Conservation (phyloP, 2,113 vertebrate genomes). For the Boleophthalmus pectinirostris region DNA sequence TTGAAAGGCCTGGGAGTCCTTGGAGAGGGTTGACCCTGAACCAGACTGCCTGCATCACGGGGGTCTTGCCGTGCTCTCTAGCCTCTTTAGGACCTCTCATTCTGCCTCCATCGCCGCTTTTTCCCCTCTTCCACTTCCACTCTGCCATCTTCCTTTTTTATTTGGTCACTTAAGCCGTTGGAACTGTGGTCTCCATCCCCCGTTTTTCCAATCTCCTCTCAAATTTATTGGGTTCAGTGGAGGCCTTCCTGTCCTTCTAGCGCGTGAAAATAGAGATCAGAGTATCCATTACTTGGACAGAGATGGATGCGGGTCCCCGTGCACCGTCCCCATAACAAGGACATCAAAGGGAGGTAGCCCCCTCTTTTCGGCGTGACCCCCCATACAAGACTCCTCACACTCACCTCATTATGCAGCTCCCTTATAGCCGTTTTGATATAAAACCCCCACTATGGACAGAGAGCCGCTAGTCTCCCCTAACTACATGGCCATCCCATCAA, state of each 20-base stretch:
- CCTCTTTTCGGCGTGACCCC: slow-evolving; percentile 81
- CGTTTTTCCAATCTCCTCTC: slow-evolving; percentile 84
- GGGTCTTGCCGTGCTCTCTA: slow-evolving; percentile 53
- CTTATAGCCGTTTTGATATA: slow-evolving; percentile 84
- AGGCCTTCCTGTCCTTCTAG: slow-evolving; percentile 84
- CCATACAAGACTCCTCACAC: slow-evolving; percentile 77
- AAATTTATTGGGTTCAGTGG: slow-evolving; percentile 87
- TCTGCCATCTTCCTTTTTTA: slow-evolving; percentile 70
- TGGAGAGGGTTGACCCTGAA: slow-evolving; percentile 73
- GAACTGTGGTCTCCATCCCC: slow-evolving; percentile 76
- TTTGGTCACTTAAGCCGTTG: slow-evolving; percentile 80
- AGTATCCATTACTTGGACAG: slow-evolving; percentile 84
- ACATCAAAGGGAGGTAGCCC: slow-evolving; percentile 82
- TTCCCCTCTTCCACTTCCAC: slow-evolving; percentile 55
- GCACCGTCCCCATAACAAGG: slow-evolving; percentile 80
- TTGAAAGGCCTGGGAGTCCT: slow-evolving; percentile 69
- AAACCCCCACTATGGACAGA: slow-evolving; percentile 77
- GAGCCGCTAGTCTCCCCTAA: slow-evolving; percentile 73
- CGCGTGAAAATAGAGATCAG: slow-evolving; percentile 84
- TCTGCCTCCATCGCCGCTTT: slow-evolving; percentile 58
- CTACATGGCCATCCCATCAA: slow-evolving; percentile 84
- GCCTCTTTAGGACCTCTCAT: slow-evolving; percentile 57
- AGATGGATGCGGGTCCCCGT: slow-evolving; percentile 81
- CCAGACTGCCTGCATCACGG: slow-evolving; percentile 63
- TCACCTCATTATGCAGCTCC: slow-evolving; percentile 84